Percentiles rank a stretch among this genome's conserved stretches.
Conservation (phyloP, 2,797 vertebrate genomes). For the Thamnophis elegans region DNA sequence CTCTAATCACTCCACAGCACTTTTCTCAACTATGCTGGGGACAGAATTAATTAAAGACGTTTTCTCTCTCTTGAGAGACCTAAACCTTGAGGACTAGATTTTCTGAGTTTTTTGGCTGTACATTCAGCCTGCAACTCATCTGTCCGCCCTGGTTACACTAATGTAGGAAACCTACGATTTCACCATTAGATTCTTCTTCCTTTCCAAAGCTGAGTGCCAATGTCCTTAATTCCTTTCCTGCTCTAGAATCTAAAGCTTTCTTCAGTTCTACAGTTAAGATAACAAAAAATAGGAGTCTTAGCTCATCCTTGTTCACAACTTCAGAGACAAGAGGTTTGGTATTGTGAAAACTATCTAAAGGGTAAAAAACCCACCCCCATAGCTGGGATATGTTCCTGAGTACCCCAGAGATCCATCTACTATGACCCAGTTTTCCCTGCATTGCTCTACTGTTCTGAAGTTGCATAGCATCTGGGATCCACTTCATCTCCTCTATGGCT, state of each 20-base stretch:
- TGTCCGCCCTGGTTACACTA: not conserved
- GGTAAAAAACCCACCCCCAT: not conserved
- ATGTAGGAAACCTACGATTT: not conserved
- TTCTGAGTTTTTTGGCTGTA: not conserved
- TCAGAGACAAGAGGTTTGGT: not conserved
- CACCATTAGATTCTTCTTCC: not conserved
- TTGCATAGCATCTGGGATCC: slow-evolving; percentile 38
- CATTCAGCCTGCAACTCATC: not conserved
- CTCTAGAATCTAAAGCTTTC: not conserved
- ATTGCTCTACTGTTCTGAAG: not conserved
- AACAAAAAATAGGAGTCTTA: not conserved
- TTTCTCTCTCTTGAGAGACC: not conserved
- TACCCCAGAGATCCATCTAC: not conserved
- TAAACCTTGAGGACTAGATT: not conserved
- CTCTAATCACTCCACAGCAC: not conserved
- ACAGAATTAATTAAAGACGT: not conserved
- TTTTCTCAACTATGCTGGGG: not conserved
- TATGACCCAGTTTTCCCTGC: not conserved
- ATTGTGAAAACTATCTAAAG: not conserved
- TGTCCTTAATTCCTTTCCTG: not conserved
- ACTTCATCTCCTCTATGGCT: slow-evolving; percentile 21
- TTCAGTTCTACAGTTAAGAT: not conserved
- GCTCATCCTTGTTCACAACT: not conserved
- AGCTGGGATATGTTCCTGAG: not conserved
- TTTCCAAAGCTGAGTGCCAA: not conserved